phyloP scores from a whole-genome alignment of 2,888 invertebrate species.

The Nomada flava region DNA sequence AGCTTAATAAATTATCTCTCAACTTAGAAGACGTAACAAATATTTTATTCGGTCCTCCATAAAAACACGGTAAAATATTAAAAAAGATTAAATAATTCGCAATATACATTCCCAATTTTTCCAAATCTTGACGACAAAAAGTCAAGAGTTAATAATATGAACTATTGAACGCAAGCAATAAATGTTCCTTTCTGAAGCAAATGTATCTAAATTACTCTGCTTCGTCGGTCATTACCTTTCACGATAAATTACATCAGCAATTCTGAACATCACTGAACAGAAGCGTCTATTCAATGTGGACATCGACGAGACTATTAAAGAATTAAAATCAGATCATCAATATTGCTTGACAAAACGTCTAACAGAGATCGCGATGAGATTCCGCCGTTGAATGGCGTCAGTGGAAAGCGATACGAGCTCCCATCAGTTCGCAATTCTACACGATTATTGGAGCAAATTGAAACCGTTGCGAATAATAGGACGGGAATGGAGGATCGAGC shows the following conservation, averaged over 20 bases:
- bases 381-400: neutral
- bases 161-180: no score
- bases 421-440: neutral
- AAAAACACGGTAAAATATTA: no score
- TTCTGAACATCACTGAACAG: neutral
- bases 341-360: neutral
- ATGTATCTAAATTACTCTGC: no score
- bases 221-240: no score
- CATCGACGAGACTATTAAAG: neutral
- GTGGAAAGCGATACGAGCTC: neutral
- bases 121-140: no score
- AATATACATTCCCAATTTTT: no score
- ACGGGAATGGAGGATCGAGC: conserved; percentile 26
- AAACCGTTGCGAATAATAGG: conserved; percentile 22
- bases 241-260: no score
- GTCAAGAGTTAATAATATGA: no score
- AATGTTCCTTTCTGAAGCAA: no score
- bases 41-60: neutral
- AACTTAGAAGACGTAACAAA: neutral
- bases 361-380: neutral
- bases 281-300: neutral
- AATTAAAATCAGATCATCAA: neutral
- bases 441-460: conserved; percentile 6
- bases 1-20: neutral
- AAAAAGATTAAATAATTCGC: no score